These are phyloP conservation scores for Pemphredon lugubris DNA, from an alignment of 2,888 invertebrate genomes.

Conservation along the genomic window DNA sequence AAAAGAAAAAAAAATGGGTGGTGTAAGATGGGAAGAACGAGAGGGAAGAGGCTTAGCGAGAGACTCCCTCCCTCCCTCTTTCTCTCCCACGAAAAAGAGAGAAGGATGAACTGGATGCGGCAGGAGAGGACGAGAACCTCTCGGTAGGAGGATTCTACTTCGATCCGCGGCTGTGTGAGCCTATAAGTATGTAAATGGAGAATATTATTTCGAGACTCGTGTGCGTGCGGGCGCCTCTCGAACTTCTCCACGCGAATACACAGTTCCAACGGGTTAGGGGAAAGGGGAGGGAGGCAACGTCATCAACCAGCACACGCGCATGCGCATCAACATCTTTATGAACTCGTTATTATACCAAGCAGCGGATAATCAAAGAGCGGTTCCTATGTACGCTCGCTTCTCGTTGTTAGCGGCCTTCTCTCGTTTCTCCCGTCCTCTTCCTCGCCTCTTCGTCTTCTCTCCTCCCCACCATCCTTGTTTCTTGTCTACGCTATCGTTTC, in stretches of 20 bases:
- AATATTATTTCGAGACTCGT: conserved; percentile 57
- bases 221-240: conserved; percentile 34
- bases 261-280: too few relatives aligned
- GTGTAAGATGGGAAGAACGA: background rate
- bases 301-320: conserved; percentile 50
- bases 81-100: conserved; percentile 2
- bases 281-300: too few relatives aligned
- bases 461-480: conserved; percentile 15
- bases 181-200: conserved; percentile 73
- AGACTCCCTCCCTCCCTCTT: too few relatives aligned
- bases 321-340: conserved; percentile 77
- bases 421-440: conserved; percentile 36
- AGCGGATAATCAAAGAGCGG: conserved; percentile 79
- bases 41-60: conserved; percentile 8
- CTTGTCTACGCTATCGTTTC: conserved; percentile 7
- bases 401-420: conserved; percentile 47
- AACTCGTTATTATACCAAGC: conserved; percentile 78
- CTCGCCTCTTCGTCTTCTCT: conserved; percentile 31
- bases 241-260: too few relatives aligned
- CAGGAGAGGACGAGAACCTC: conserved; percentile 16
- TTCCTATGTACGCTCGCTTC: conserved; percentile 56
- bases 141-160: conserved; percentile 49
- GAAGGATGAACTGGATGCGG: conserved; percentile 16
- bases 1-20: conserved; percentile 4
- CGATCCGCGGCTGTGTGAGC: conserved; percentile 40